Evolutionary conservation across 2,888 invertebrate genomes (phyloP), one percentile per base, ranked within the genome.

Genomic region (Drosophila buzzatii): DNA sequence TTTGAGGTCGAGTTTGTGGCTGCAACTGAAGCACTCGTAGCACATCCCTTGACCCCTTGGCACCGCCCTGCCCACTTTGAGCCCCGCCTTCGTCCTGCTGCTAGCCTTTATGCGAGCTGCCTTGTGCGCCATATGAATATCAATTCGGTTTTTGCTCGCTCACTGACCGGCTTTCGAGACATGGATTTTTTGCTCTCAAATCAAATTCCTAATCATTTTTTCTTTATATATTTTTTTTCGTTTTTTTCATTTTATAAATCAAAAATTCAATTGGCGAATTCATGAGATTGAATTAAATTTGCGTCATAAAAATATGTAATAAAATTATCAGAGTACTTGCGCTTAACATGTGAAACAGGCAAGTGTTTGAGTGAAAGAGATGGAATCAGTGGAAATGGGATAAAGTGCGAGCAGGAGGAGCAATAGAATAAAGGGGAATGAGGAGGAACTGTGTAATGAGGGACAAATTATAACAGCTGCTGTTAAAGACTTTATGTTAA

Each of bases 1-100:
- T 51, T 77, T 77, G 77, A 55, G 77, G 79, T 79, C 79, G 79
- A 70, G 61, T 70, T 56, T 77, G 77, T 59, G 79, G 77, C 75
- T 74, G 70, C 62, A 78, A 57, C 70, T 59, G 44, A 20, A 52
- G 45, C 62, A 37, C 53, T 12, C 35, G n/a, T 9, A 18, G 41
- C 55, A 20, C 55, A 27, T 27, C 41, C 16, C 37, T 23, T 41
- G 55, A 56, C 41, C 55, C 51, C 51, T 51, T 51, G 51, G 14
- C 18, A 18, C 20, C 52, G 1, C 35, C 3, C 49, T 31, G 4
- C 31, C 51, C 57, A 20, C 18, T 44, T 18, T 20, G 18, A 10
- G 18, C 12, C 1, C 14, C 16, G 27, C 27, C 27, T 6, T 27
- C 27, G 5, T 2, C 6, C 27, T 16, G 8, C 35, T 16, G 23